Base-by-base conservation (phyloP, 2,888 invertebrate species). In the Mystacides longicornis region DNA sequence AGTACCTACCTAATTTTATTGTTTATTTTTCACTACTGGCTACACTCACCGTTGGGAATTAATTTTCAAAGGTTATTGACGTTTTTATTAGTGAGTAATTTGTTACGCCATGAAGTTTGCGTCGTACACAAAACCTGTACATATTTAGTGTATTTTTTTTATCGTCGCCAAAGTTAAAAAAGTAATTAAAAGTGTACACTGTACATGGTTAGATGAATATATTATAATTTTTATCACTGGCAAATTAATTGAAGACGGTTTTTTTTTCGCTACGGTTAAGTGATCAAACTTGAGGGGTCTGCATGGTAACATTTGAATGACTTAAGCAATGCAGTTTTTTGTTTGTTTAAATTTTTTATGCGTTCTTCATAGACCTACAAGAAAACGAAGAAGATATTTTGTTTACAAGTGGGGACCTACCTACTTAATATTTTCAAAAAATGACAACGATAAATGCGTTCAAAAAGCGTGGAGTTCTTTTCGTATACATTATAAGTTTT, bases 1-100 rank as follows among this genome's bases (percentile, higher is more conserved):
- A 18, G 49, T 42, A 31, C 37, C 53, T 33, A 37, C 23, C 31
- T 43, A 37, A 53, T 53, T 53, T 53, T 53, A 48, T 48, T 48
- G 53, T 43, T 49, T 27, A 42, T 54, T 54, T 54, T 54, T 49
- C 43, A 21, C n/a, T 37, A 7, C 33, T 37, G 33, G 50, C 50
- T 19, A 37, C 50, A 48, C 23, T 48, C 23, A 16, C 23, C 14
- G 37, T 37, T 48, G 23, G 48, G 23, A 23, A 11, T 45, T 21
- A 19, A 14, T 45, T n/a, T 23, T 48, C 21, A 16, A 48, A 21
- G 48, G 48, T 48, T 48, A 48, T 48, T 48, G 48, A 48, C 48
- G 16, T 48, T 48, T 48, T 23, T 48, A 48, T 46, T 43, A 27
- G 27, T 7, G 16, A 5, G 16, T 16, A 37, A 37, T 37, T 37